These are phyloP conservation scores for Pachyramphus minor DNA, from an alignment of 2,113 vertebrate species.

Conservation along the genomic window DNA sequence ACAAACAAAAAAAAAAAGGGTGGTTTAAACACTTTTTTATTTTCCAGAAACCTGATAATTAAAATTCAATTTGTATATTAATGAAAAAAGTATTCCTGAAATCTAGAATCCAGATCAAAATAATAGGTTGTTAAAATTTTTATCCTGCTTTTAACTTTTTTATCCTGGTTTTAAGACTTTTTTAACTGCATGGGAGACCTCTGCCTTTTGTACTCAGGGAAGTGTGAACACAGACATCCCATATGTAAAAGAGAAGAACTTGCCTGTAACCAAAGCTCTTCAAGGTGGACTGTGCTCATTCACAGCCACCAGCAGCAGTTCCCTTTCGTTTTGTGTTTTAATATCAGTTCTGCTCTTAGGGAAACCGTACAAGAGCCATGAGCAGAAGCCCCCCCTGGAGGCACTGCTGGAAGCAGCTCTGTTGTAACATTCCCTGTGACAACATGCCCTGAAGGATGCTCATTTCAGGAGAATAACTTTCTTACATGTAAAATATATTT, in stretches of 20 bases:
- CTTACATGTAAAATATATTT: not conserved
- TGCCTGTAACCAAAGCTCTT: not conserved
- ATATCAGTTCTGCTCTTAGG: not conserved
- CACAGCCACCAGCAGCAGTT: not conserved
- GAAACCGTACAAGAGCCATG: not conserved
- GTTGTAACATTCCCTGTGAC: not conserved
- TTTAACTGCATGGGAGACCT: not conserved
- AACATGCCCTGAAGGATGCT: not conserved
- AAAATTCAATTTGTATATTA: not conserved
- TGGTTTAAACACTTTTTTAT: not conserved
- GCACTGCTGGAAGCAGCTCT: not conserved
- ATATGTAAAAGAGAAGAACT: not conserved
- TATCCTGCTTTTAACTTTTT: not conserved
- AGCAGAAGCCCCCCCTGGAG: accelerated
- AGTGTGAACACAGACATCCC: not conserved
- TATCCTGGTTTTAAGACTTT: not conserved
- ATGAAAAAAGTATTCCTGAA: not conserved
- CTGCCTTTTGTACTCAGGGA: not conserved
- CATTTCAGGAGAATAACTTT: not conserved
- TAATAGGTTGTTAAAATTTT: not conserved
- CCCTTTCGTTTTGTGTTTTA: not conserved
- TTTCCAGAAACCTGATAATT: not conserved
- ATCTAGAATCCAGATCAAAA: not conserved
- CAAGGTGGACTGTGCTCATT: not conserved
- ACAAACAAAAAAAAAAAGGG: too few relatives aligned